These are phyloP conservation scores for Crenuchus spilurus DNA, from an alignment of 2,797 vertebrate species.

Conservation along the genomic window DNA sequence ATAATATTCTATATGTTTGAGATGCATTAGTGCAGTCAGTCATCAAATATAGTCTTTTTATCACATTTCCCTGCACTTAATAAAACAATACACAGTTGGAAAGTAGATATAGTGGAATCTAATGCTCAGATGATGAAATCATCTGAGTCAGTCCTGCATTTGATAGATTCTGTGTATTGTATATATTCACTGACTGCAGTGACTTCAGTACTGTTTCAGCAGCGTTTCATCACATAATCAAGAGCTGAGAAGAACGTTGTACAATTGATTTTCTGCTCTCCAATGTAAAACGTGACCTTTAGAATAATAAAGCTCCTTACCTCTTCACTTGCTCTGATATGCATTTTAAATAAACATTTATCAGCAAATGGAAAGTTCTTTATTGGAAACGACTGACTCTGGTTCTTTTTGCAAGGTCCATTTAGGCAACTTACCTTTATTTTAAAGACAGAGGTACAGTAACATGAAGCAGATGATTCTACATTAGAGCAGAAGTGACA, in stretches of 20 bases:
- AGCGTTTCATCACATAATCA: conserved; percentile 1
- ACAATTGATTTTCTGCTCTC: conserved; percentile 23
- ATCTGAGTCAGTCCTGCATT: too few relatives aligned
- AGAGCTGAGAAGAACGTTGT: conserved; percentile 13
- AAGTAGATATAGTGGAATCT: too few relatives aligned
- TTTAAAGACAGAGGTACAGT: not conserved
- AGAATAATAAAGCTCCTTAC: not conserved
- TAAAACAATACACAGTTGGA: too few relatives aligned
- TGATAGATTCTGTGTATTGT: not conserved
- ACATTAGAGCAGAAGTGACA: too few relatives aligned
- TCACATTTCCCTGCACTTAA: too few relatives aligned
- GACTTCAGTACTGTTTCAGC: not conserved
- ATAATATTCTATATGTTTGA: too few relatives aligned
- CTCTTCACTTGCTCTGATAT: not conserved
- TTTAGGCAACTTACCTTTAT: not conserved
- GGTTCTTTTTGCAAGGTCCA: not conserved
- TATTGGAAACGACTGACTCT: not conserved
- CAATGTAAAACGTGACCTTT: conserved; percentile 22
- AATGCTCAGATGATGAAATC: too few relatives aligned
- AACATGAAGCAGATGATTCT: not conserved
- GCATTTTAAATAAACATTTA: conserved; percentile 9
- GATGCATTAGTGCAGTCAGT: too few relatives aligned
- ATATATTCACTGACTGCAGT: not conserved
- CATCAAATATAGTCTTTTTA: too few relatives aligned
- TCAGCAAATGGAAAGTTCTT: conserved; percentile 1